Conservation (phyloP, 2,888 invertebrate genomes). For the Fragum fragum region DNA sequence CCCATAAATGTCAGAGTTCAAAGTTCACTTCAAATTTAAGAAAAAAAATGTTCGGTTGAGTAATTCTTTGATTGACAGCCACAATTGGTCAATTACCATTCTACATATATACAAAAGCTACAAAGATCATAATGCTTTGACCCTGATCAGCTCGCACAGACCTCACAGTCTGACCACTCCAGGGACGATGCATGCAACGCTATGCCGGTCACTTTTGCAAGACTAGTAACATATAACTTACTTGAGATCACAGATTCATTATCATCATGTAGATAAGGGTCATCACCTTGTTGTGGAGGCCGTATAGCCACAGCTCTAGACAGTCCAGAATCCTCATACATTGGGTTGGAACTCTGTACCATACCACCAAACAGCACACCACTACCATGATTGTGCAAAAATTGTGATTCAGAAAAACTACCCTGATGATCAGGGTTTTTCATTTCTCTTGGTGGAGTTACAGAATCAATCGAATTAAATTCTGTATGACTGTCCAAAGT, state of each 20-base stretch:
- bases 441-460: constrained; percentile 23
- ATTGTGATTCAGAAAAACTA: constrained; percentile 3
- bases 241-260: constrained; percentile 40
- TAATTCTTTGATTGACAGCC: too few relatives aligned
- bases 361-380: constrained; percentile 19
- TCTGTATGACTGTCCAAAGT: neutral
- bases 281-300: constrained; percentile 73
- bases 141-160: too few relatives aligned
- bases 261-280: constrained; percentile 54
- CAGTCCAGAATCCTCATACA: constrained; percentile 35
- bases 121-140: too few relatives aligned
- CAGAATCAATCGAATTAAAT: neutral
- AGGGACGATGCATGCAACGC: too few relatives aligned
- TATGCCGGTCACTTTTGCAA: too few relatives aligned
- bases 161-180: too few relatives aligned
- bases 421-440: too few relatives aligned
- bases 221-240: constrained; percentile 35
- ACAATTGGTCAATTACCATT: too few relatives aligned
- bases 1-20: too few relatives aligned
- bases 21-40: too few relatives aligned
- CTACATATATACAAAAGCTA: too few relatives aligned
- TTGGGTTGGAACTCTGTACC: constrained; percentile 9
- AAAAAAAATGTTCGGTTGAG: too few relatives aligned
- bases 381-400: neutral
- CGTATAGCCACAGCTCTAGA: constrained; percentile 69